phyloP scores from a whole-genome alignment of 1,140 invertebrate species.

The Drosophila melanogaster region DNA sequence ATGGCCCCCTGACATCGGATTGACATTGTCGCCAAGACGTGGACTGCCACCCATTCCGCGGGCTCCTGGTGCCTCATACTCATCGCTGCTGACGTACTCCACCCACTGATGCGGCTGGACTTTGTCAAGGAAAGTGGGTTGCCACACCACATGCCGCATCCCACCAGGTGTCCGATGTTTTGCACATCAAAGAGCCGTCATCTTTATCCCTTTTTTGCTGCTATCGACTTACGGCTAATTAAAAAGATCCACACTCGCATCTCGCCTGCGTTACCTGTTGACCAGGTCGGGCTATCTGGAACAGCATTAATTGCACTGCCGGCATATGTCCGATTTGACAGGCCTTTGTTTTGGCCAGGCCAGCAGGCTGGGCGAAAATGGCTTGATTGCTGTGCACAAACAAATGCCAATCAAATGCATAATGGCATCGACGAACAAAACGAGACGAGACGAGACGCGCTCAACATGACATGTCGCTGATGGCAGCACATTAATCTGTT shows the following conservation, averaged over 20 bases:
- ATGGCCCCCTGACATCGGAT: slow-evolving; percentile 65
- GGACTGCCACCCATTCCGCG: slow-evolving; percentile 57
- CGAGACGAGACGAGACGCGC: slow-evolving; percentile 8
- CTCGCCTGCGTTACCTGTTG: slow-evolving; percentile 20
- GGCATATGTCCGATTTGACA: slow-evolving; percentile 39
- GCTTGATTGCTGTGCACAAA: slow-evolving; percentile 65
- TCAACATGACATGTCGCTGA: slow-evolving; percentile 63
- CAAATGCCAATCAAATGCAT: slow-evolving; percentile 71
- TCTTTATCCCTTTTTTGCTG: slow-evolving; percentile 35
- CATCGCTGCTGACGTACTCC: slow-evolving; percentile 61
- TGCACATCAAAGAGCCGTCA: slow-evolving; percentile 67
- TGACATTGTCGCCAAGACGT: slow-evolving; percentile 73
- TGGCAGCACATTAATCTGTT: slow-evolving; percentile 71
- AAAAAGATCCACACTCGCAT: slow-evolving; percentile 58
- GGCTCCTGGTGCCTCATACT: slow-evolving; percentile 48
- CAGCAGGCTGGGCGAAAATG: background rate
- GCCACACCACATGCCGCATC: background rate
- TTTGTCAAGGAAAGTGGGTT: slow-evolving; percentile 11
- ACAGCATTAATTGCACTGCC: slow-evolving; percentile 40
- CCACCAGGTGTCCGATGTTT: slow-evolving; percentile 49
- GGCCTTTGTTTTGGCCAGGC: slow-evolving; percentile 32
- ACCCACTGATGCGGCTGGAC: slow-evolving; percentile 37
- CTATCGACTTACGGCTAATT: slow-evolving; percentile 74
- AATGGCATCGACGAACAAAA: slow-evolving; percentile 44
- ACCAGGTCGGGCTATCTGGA: slow-evolving; percentile 8